A percentile compares a stretch with the other conserved stretches of the same genome.
These are phyloP conservation scores for Platalea minor DNA, from an alignment of 2,797 vertebrate genomes.

Conservation along the genomic window DNA sequence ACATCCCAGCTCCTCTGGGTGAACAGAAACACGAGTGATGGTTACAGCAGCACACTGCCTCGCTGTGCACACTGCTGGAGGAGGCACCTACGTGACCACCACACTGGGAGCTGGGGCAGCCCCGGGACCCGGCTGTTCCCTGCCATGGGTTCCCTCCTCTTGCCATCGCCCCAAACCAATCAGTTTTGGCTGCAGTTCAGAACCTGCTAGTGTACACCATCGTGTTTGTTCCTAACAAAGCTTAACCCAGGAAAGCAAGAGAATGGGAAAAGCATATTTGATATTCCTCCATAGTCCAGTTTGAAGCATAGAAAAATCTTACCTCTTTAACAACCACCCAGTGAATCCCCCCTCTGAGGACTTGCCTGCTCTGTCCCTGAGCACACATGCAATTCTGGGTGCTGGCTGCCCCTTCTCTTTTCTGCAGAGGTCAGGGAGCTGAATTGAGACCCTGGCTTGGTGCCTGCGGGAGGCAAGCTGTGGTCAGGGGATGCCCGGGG, in stretches of 20 bases:
- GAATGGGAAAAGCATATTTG: neutral
- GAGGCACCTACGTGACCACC: neutral
- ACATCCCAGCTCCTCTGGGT: neutral
- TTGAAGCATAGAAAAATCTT: neutral
- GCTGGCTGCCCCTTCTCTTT: neutral
- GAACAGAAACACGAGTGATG: neutral
- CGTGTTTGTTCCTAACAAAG: neutral
- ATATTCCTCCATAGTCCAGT: neutral
- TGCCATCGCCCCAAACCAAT: neutral
- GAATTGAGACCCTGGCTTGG: neutral
- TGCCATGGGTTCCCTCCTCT: neutral
- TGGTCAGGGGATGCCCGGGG: neutral
- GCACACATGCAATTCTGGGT: rapidly evolving
- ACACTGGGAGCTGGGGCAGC: no score
- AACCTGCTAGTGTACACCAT: neutral
- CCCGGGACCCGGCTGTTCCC: neutral
- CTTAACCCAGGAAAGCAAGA: neutral
- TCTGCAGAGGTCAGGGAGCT: neutral
- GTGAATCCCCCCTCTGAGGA: neutral
- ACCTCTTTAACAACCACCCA: neutral
- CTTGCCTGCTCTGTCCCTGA: neutral
- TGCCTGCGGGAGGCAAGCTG: neutral
- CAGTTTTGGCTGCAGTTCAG: neutral
- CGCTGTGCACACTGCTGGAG: neutral
- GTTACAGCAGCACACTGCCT: neutral